A percentile compares a stretch with the other conserved stretches of the same genome.
phyloP scores from a whole-genome alignment of 2,113 vertebrate species.

The Carettochelys insculpta region DNA sequence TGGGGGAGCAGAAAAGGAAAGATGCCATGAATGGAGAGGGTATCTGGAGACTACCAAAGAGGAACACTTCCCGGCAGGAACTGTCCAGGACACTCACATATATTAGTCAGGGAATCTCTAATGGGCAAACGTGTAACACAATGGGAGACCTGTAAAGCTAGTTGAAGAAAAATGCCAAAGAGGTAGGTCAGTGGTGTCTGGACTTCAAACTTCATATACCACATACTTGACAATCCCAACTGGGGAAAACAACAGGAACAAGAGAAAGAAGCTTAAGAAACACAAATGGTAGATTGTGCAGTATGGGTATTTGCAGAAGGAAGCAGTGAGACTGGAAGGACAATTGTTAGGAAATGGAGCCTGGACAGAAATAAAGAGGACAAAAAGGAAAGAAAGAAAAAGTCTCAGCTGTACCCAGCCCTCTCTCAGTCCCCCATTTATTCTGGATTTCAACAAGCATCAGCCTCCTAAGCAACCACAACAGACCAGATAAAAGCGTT shows the following conservation, averaged over 20 bases:
- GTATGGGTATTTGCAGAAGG: background rate
- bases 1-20: background rate
- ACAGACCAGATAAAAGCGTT: background rate
- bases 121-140: background rate
- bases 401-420: background rate
- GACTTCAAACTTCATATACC: background rate
- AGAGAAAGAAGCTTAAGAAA: background rate
- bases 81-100: background rate
- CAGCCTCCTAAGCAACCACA: background rate
- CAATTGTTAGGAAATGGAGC: background rate
- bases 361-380: background rate
- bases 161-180: background rate
- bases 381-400: background rate
- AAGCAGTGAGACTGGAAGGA: background rate
- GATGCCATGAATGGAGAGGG: background rate
- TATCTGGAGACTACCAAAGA: background rate
- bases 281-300: background rate
- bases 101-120: background rate
- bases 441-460: background rate
- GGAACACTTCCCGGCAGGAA: background rate
- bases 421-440: background rate
- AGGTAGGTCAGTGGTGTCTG: background rate
- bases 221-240: background rate
- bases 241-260: background rate
- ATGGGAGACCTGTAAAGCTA: background rate